Base-by-base conservation (phyloP, 2,888 invertebrate genomes). In the Rosalia funebris region DNA sequence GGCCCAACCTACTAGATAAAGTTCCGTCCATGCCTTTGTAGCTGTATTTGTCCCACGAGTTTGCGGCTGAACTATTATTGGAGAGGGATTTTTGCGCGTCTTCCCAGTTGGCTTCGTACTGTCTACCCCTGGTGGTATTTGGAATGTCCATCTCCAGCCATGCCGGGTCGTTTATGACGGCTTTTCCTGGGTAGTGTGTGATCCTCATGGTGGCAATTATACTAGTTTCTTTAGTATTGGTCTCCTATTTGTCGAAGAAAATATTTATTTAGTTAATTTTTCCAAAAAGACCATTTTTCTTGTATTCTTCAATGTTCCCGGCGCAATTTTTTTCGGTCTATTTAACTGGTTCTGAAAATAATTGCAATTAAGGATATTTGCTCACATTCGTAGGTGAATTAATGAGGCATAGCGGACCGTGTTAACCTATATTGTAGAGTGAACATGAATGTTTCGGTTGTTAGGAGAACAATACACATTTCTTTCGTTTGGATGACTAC, bases 71-170 rank as follows among this genome's bases (percentile, higher is more conserved):
- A 77, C 82, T 76, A 32, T 68, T 61, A 37, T 78, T 81, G 54
- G 83, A 83, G 47, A 87, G 81, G 76, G 85, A 86, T 63, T 83
- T 82, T 66, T 85, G 84, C n/a, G 90, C 87, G 74, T 91, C 91
- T 63, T 90, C 85, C 93, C 93, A 93, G 77, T 92, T 93, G 25
- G 92, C 92, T 73, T 92, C 93, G 79, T 93, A 93, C 44, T 91
- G 86, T 47, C 91, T 85, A 69, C 88, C 88, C 70, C 86, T 85
- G 39, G 88, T 86, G 67, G 87, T 87, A 75, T 88, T 87, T 78
- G 89, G 88, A 68, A 86, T 85, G 79, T 91, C 92, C 85, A 91
- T 85, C 57, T 88, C 84, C 61, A 87, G 77, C 80, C 87, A 85
- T 15, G 77, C 82, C 57, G 88, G 86, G 62, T 86, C 85, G 64